A percentile compares a stretch with the other conserved stretches of the same genome.
These are phyloP conservation scores for Eurosta solidaginis DNA, from an alignment of 1,140 invertebrate species.

Conservation along the genomic window DNA sequence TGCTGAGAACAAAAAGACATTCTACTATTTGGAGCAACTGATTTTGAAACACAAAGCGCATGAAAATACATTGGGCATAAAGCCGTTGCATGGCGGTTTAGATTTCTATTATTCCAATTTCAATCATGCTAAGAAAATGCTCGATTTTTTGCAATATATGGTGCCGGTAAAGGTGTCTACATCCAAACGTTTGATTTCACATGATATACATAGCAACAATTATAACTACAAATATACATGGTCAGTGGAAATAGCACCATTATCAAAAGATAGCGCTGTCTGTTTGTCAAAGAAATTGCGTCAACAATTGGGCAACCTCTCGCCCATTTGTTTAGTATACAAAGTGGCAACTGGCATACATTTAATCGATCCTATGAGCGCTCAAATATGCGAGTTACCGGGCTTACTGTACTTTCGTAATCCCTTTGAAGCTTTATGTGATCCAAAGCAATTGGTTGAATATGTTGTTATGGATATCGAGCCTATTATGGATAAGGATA, in stretches of 20 bases:
- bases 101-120: slow-evolving; percentile 95
- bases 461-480: slow-evolving; percentile 97
- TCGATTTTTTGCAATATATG: slow-evolving; percentile 88
- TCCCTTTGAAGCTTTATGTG: slow-evolving; percentile 85
- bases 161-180: slow-evolving; percentile 85
- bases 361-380: slow-evolving; percentile 90
- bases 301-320: slow-evolving; percentile 89
- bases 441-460: slow-evolving; percentile 89
- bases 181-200: slow-evolving; percentile 95
- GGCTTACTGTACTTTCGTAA: slow-evolving; percentile 82
- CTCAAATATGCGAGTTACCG: slow-evolving; percentile 89
- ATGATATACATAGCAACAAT: slow-evolving; percentile 95
- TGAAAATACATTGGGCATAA: slow-evolving; percentile 90
- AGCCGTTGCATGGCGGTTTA: slow-evolving; percentile 91
- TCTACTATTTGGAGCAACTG: slow-evolving; percentile 97
- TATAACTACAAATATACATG: slow-evolving; percentile 96
- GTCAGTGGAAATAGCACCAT: slow-evolving; percentile 93
- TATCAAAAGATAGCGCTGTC: slow-evolving; percentile 96
- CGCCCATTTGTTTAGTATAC: slow-evolving; percentile 85
- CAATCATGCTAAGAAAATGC: slow-evolving; percentile 90
- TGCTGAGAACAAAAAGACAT: slow-evolving; percentile 94
- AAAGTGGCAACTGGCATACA: slow-evolving; percentile 89
- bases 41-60: slow-evolving; percentile 96
- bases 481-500: slow-evolving; percentile 76
- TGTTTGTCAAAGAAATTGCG: slow-evolving; percentile 89